A percentile compares a stretch with the other conserved stretches of the same genome.
Conservation (phyloP, 2,797 vertebrate species). For the Bucorvus abyssinicus region DNA sequence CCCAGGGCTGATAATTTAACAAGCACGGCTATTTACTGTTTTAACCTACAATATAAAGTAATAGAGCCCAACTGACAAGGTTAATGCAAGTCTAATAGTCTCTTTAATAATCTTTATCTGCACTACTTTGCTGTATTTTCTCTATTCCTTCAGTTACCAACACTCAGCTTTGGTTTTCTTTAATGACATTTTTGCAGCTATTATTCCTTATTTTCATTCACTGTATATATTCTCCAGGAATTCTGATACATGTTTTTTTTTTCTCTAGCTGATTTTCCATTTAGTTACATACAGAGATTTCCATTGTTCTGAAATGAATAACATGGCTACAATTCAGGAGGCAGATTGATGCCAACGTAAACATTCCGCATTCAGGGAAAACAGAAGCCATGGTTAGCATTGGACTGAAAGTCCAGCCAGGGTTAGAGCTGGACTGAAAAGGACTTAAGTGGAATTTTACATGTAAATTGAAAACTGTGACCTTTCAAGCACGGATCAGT, state of each 20-base stretch:
- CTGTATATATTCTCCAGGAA: background rate
- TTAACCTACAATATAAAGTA: background rate
- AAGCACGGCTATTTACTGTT: background rate
- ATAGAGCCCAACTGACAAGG: background rate
- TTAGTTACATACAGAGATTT: background rate
- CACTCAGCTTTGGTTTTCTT: background rate
- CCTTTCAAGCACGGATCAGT: background rate
- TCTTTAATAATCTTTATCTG: background rate
- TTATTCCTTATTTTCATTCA: background rate
- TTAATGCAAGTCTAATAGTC: background rate
- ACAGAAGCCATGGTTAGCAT: background rate
- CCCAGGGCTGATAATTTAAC: background rate
- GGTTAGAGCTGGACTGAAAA: background rate
- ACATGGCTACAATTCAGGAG: background rate
- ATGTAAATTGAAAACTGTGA: background rate
- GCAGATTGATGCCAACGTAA: background rate
- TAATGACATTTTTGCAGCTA: background rate
- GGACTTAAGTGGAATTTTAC: background rate
- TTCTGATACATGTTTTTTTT: constrained; percentile 34
- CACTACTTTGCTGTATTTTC: background rate
- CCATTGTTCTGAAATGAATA: constrained; percentile 10
- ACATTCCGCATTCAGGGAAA: background rate
- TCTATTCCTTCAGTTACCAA: background rate
- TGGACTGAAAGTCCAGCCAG: background rate
- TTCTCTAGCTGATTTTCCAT: background rate